Evolutionary conservation across 2,113 vertebrate species (phyloP).

Genomic region (Sula dactylatra): DNA sequence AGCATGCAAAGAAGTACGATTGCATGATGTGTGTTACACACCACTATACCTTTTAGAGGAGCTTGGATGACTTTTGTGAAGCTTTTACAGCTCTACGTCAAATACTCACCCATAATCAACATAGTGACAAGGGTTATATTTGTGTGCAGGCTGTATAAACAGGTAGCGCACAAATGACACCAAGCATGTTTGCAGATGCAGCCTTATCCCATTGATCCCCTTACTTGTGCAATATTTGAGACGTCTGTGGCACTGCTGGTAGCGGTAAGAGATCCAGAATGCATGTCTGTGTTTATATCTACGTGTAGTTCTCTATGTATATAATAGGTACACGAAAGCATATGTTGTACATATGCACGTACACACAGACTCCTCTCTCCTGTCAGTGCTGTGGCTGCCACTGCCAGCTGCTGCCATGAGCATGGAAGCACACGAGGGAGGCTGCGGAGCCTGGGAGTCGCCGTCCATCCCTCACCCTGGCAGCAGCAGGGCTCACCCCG

Average conservation of each 20-base stretch:
- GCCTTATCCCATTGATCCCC: background rate
- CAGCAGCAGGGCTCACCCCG: background rate
- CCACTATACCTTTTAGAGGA: background rate
- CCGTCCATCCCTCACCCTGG: background rate
- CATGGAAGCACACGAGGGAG: background rate
- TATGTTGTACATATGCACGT: background rate
- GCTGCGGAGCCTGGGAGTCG: conserved; percentile 20
- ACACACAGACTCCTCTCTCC: background rate
- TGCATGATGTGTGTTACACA: fast-evolving
- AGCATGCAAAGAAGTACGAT: background rate
- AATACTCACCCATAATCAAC: background rate
- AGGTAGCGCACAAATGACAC: background rate
- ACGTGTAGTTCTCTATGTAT: background rate
- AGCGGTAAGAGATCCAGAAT: background rate
- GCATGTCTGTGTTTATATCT: background rate
- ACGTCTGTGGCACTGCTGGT: background rate
- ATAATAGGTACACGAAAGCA: background rate
- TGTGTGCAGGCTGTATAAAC: background rate
- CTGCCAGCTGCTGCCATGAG: background rate
- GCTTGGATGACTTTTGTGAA: background rate
- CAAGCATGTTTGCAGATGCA: background rate
- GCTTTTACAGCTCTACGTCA: background rate
- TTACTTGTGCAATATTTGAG: background rate
- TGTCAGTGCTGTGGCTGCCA: background rate
- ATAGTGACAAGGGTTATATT: fast-evolving